Evolutionary conservation across 2,113 vertebrate species (phyloP).

Genomic region (Nothobranchius kuhntae): DNA sequence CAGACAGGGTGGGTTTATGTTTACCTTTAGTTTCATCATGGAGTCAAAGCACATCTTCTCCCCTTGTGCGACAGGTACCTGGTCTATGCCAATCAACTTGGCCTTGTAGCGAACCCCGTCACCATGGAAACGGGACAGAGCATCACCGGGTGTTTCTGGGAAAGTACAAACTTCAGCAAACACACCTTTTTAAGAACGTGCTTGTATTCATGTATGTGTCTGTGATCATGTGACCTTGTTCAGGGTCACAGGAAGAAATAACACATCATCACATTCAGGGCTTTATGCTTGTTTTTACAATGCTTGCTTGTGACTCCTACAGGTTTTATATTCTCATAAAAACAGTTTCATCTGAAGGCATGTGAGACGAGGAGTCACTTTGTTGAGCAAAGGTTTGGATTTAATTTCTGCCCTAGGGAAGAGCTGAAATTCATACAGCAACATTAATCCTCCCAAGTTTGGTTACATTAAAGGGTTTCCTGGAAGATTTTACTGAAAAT

Average conservation of each 20-base stretch:
- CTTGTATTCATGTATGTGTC: background rate
- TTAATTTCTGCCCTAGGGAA: background rate
- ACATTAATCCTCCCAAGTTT: background rate
- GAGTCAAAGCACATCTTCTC: conserved; percentile 97
- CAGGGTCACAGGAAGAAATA: background rate
- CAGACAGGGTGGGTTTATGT: background rate
- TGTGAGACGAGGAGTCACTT: background rate
- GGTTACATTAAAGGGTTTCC: conserved; percentile 14
- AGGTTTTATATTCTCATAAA: conserved; percentile 31
- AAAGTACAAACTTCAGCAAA: background rate
- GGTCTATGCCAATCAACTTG: conserved; percentile 92
- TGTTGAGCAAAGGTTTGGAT: background rate
- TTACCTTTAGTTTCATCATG: conserved; percentile 99
- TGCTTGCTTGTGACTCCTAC: conserved; percentile 1
- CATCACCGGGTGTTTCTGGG: conserved; percentile 29
- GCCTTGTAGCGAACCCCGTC: conserved; percentile 81
- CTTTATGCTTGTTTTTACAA: conserved; percentile 18
- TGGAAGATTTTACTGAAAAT: background rate
- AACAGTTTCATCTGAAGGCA: conserved; percentile 16
- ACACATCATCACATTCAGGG: background rate
- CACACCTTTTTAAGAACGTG: background rate
- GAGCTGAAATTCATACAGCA: background rate
- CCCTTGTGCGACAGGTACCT: conserved; percentile 84
- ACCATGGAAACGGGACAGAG: conserved; percentile 68
- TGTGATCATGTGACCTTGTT: background rate